Evolutionary conservation across 2,797 vertebrate species (phyloP), one percentile per base, ranked within the genome.

Genomic region (Ispidina lecontei): DNA sequence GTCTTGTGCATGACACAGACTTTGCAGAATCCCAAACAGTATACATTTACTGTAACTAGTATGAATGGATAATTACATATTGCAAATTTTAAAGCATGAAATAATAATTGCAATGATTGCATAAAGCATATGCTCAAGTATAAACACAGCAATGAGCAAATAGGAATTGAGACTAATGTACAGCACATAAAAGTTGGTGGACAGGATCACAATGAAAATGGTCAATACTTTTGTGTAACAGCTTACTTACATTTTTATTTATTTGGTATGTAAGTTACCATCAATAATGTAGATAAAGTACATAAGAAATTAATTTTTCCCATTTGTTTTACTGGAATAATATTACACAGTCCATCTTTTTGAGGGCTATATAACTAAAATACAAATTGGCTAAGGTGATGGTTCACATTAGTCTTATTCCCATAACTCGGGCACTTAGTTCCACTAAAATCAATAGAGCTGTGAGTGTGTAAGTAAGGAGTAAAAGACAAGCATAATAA

Each of bases 401-500:
- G 47, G 31, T 96, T 88, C 41, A 47, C 46, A 89, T 75, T 91
- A 91, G 35, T 88, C 87, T 76, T 91, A 86, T 95, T 92, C 94
- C 35, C 89, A 96, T 73, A 92, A 79, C 47, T 73, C 6, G 9
- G 87, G 63, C 75, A 96, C 89, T 94, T 94, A 92, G 33, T 91
- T 95, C 68, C 84, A 82, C 63, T 89, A 73, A 95, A 96, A 94
- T 89, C 93, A 78, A 87, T 81, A 94, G 64, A 65, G 55, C 84
- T 77, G 49, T 83, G 90, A 78, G 55, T 71, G 22, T 86, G 63
- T 70, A 91, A 93, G 23, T 11, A 14, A 96, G 77, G 39, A 87
- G 58, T 67, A 86, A 94, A 89, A 78, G 91, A 80, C 64, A 95
- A 94, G 81, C 84, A 80, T 95, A 95, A 90, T 84, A 94, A 96